Evolutionary conservation across 1,140 invertebrate species (phyloP).

Genomic region (Dendroctonus valens): DNA sequence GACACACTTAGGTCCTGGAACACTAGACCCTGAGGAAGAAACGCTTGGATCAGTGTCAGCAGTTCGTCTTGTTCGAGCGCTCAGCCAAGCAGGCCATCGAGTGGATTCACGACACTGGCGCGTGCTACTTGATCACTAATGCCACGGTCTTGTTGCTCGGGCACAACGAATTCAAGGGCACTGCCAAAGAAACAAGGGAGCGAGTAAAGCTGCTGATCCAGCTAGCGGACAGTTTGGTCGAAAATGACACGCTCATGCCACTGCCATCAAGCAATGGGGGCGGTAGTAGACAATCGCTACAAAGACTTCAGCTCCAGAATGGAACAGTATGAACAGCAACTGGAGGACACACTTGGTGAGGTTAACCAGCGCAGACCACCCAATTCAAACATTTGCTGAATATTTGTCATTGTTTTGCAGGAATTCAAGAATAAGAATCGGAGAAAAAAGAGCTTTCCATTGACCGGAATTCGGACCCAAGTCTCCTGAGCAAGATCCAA

Average conservation of each 20-base stretch:
- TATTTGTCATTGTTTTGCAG: constrained; percentile 40
- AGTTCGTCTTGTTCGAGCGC: constrained; percentile 89
- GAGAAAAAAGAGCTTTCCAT: constrained; percentile 62
- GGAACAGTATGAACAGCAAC: constrained; percentile 80
- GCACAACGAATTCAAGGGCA: constrained; percentile 88
- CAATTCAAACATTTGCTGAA: neutral
- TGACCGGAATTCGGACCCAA: constrained; percentile 78
- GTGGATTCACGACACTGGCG: constrained; percentile 91
- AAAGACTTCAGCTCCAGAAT: constrained; percentile 94
- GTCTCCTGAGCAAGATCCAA: constrained; percentile 76
- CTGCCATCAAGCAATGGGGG: constrained; percentile 90
- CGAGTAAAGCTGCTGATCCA: constrained; percentile 90
- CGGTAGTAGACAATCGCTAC: constrained; percentile 90
- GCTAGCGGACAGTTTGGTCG: constrained; percentile 90
- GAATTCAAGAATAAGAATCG: constrained; percentile 60
- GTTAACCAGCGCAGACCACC: neutral
- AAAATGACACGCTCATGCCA: constrained; percentile 94
- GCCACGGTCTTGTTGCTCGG: constrained; percentile 67
- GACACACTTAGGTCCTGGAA: constrained; percentile 68
- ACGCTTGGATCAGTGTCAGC: constrained; percentile 94
- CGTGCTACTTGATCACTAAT: constrained; percentile 58
- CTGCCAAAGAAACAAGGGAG: constrained; percentile 90
- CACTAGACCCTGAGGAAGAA: constrained; percentile 95
- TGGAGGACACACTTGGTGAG: constrained; percentile 70
- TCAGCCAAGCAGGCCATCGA: constrained; percentile 91